Conservation (phyloP, 2,113 vertebrate genomes). For the Indicator maculatus region DNA sequence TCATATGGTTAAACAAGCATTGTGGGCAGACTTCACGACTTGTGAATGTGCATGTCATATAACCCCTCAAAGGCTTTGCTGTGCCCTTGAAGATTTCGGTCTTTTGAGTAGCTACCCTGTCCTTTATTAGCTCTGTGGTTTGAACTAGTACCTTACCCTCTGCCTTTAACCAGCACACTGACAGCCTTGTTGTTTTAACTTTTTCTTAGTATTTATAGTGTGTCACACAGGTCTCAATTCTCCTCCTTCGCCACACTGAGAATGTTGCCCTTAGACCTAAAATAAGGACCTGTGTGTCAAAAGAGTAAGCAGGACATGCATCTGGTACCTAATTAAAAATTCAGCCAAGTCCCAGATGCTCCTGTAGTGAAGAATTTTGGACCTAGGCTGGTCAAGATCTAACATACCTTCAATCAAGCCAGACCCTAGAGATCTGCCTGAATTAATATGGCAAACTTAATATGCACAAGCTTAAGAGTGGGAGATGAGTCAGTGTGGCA, state of each 20-base stretch:
- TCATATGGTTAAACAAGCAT: neutral
- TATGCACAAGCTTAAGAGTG: neutral
- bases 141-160: neutral
- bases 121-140: conserved; percentile 25
- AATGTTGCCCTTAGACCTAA: neutral
- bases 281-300: neutral
- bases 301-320: neutral
- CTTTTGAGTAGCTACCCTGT: neutral
- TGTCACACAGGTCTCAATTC: neutral
- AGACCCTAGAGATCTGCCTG: neutral
- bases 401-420: neutral
- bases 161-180: neutral
- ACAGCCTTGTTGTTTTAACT: neutral
- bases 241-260: neutral
- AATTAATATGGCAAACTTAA: neutral
- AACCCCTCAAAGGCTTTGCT: neutral
- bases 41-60: neutral
- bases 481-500: neutral
- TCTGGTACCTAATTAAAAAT: neutral
- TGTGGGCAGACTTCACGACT: conserved; percentile 37
- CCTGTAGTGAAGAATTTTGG: neutral
- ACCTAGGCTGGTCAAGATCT: neutral
- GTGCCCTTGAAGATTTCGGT: neutral
- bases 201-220: neutral
- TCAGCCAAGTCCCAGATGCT: neutral